A percentile compares a stretch with the other conserved stretches of the same genome.
These are phyloP conservation scores for Biston stratarius DNA, from an alignment of 2,888 invertebrate species.

Conservation along the genomic window DNA sequence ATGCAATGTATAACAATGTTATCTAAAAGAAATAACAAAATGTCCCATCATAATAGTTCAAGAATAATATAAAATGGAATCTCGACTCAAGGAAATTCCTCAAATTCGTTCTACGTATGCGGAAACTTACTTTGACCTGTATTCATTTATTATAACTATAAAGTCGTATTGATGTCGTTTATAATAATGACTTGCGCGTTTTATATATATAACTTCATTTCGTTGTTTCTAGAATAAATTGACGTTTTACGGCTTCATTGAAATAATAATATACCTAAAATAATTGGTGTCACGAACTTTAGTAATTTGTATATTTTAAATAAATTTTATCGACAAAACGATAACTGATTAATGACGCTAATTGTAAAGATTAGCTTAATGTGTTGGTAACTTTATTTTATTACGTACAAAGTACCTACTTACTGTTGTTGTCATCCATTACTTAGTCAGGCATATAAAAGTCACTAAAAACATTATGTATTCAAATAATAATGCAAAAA, in stretches of 20 bases:
- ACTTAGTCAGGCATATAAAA: not conserved
- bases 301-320: slow-evolving; percentile 1
- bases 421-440: not conserved
- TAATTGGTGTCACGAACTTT: slow-evolving; percentile 43
- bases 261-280: slow-evolving; percentile 43
- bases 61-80: slow-evolving; percentile 7
- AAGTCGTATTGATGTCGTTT: slow-evolving; percentile 12
- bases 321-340: not conserved
- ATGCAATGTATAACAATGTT: slow-evolving; percentile 17
- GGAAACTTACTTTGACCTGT: slow-evolving; percentile 24
- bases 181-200: slow-evolving; percentile 25
- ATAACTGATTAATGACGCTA: slow-evolving; percentile 2
- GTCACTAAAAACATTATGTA: not conserved
- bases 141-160: slow-evolving; percentile 20
- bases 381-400: not conserved
- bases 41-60: slow-evolving; percentile 1
- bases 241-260: slow-evolving; percentile 35
- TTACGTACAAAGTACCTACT: not conserved
- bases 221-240: slow-evolving; percentile 44
- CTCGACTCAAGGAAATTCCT: slow-evolving; percentile 8
- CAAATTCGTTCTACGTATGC: slow-evolving; percentile 13
- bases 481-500: not conserved
- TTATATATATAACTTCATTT: slow-evolving; percentile 14
- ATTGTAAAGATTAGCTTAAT: slow-evolving; percentile 6
- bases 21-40: slow-evolving; percentile 12